These are phyloP conservation scores for Chymomyza amoena DNA, from an alignment of 2,888 invertebrate genomes.

Conservation along the genomic window DNA sequence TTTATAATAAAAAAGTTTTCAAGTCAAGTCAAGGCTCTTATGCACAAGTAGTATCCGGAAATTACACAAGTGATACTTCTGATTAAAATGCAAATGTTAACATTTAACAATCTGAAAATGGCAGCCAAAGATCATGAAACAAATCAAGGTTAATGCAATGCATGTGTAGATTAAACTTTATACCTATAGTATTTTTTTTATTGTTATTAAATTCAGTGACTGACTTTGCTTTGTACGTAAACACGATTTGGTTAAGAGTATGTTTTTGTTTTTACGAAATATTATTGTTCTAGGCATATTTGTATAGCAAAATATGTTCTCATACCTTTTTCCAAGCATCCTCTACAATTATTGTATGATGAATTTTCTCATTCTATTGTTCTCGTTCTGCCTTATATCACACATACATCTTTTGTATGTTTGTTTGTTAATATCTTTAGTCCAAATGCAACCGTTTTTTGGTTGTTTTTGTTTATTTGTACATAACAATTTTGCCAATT, in stretches of 20 bases:
- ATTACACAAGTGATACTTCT: not conserved
- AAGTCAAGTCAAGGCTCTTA: not conserved
- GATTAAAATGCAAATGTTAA: not conserved
- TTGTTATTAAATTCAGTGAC: conserved; percentile 26
- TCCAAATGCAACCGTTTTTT: not conserved
- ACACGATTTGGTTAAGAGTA: conserved; percentile 42
- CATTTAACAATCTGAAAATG: not conserved
- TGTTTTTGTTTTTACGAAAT: conserved; percentile 38
- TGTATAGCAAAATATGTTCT: conserved; percentile 2
- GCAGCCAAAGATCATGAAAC: not conserved
- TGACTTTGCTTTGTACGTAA: conserved; percentile 56
- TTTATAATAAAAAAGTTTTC: no score
- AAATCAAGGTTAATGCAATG: not conserved
- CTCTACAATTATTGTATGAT: not conserved
- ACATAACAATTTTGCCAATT: conserved; percentile 24
- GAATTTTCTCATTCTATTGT: not conserved
- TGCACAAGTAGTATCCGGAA: not conserved
- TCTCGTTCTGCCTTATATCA: not conserved
- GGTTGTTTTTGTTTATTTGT: conserved; percentile 2
- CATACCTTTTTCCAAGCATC: not conserved
- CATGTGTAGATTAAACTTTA: not conserved
- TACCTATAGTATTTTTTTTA: conserved; percentile 1
- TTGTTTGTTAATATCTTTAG: not conserved
- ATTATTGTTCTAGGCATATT: conserved; percentile 37
- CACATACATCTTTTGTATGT: not conserved